Percentiles rank a stretch among this genome's conserved stretches.
These are phyloP conservation scores for Corvus cornix DNA, from an alignment of 2,113 vertebrate species.

Conservation along the genomic window DNA sequence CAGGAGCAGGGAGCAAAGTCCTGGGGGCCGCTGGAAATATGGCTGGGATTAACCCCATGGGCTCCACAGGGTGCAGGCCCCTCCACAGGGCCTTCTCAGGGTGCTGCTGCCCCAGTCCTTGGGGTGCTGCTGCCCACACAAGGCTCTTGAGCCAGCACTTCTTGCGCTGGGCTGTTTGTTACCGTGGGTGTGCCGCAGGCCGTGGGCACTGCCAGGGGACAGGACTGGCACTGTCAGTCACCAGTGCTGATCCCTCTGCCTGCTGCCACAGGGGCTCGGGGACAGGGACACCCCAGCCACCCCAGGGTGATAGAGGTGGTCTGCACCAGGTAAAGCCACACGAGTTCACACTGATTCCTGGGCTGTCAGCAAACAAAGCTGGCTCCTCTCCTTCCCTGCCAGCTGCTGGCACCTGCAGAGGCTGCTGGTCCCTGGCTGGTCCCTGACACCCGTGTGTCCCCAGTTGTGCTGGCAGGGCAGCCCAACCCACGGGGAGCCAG, in stretches of 20 bases:
- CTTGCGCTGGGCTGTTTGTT: not conserved
- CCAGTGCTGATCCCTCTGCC: not conserved
- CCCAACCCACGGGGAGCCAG: not conserved
- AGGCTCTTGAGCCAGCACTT: not conserved
- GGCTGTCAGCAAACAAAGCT: rapidly evolving
- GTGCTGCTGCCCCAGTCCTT: not conserved
- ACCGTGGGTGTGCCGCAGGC: rapidly evolving
- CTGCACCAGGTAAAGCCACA: rapidly evolving
- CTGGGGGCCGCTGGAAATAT: rapidly evolving
- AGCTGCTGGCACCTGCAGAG: rapidly evolving
- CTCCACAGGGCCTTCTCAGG: not conserved
- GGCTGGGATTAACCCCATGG: not conserved
- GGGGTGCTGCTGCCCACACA: not conserved
- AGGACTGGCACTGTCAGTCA: not conserved
- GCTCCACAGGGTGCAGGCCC: rapidly evolving
- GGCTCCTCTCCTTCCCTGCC: not conserved
- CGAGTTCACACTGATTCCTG: rapidly evolving
- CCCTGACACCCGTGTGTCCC: rapidly evolving
- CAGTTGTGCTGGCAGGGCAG: not conserved
- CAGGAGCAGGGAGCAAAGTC: slow-evolving; percentile 21
- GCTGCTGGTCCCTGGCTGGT: not conserved
- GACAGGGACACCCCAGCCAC: not conserved
- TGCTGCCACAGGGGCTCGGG: rapidly evolving
- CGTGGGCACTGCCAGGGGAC: not conserved
- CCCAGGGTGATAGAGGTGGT: rapidly evolving